Base-by-base conservation (phyloP, 1,140 invertebrate species). In the Drosophila kikkawai region DNA sequence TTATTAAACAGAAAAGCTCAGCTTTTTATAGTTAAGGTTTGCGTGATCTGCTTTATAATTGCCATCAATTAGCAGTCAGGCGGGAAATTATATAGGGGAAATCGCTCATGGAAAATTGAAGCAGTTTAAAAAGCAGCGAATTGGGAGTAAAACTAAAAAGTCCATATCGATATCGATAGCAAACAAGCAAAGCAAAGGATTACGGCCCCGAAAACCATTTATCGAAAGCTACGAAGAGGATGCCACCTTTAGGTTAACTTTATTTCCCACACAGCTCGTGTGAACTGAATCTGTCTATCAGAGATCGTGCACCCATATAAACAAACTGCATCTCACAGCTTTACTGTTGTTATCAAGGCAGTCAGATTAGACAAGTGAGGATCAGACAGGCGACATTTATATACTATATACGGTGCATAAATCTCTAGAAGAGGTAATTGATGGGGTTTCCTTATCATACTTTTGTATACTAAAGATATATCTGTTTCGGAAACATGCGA, bases 281-380 rank as follows among this genome's bases (percentile, higher is more conserved):
- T 34, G 34, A 29, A 74, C 67, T 73, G 45, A 44, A 17, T 29
- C 19, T 15, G 11, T 26, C 32, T 22, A 59, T 44, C 29, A 36
- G 11, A 7, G n/a, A 22, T 69, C 39, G 13, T n/a, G 2, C 9
- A 4, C 8, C 48, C 32, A 70, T 55, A 44, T 55, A 55, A 55
- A 12, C 7, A 8, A 9, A 39, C 34, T 53, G 37, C 32, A 50
- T 42, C 50, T 17, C 22, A n/a, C 17, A 36, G 51, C n/a, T 36
- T 36, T 32, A 8, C 5, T 3, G 19, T 29, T 73, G 66, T 71
- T 73, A 73, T 73, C 69, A 66, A 36, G 13, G 9, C 67, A 11
- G 53, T 29, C 44, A 71, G 69, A 73, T 73, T 59, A 59, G n/a
- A 29, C 37, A 58, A n/a, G 67, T 36, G 67, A 15, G 66, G 67